Evolutionary conservation across 2,888 invertebrate genomes (phyloP).

Genomic region (Tenthredo notha): DNA sequence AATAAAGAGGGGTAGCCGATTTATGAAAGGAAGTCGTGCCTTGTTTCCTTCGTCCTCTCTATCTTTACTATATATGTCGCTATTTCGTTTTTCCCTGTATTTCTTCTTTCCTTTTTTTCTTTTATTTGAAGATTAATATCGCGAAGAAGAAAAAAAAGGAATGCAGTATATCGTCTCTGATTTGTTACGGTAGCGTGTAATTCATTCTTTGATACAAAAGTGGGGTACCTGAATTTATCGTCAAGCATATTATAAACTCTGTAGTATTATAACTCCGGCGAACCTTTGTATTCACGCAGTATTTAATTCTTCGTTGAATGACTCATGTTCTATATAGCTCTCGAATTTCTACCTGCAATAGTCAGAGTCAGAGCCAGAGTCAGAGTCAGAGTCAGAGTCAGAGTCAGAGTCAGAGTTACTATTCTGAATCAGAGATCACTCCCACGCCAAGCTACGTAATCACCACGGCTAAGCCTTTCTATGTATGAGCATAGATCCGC

Average conservation of each 20-base stretch:
- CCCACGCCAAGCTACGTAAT: not conserved
- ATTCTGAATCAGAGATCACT: slow-evolving; percentile 39
- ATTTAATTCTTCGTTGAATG: not conserved
- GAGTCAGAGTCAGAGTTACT: no score
- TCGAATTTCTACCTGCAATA: slow-evolving; percentile 27
- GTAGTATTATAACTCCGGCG: not conserved
- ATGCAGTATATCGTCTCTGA: not conserved
- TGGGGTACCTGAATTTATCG: not conserved
- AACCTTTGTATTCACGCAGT: not conserved
- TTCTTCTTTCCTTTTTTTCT: not conserved
- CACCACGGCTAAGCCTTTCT: not conserved
- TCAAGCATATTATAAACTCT: not conserved
- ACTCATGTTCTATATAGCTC: not conserved
- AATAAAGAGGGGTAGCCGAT: slow-evolving; percentile 8
- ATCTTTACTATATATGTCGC: not conserved
- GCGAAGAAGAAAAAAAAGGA: not conserved
- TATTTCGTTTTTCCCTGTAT: not conserved
- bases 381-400: not conserved
- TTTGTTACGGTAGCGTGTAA: not conserved
- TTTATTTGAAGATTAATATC: not conserved
- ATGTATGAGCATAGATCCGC: not conserved
- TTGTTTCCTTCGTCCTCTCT: slow-evolving; percentile 24
- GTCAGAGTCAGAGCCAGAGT: not conserved
- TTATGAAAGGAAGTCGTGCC: slow-evolving; percentile 18
- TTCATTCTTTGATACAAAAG: not conserved